Conservation (phyloP, 2,113 vertebrate species). For the Alligator sinensis region DNA sequence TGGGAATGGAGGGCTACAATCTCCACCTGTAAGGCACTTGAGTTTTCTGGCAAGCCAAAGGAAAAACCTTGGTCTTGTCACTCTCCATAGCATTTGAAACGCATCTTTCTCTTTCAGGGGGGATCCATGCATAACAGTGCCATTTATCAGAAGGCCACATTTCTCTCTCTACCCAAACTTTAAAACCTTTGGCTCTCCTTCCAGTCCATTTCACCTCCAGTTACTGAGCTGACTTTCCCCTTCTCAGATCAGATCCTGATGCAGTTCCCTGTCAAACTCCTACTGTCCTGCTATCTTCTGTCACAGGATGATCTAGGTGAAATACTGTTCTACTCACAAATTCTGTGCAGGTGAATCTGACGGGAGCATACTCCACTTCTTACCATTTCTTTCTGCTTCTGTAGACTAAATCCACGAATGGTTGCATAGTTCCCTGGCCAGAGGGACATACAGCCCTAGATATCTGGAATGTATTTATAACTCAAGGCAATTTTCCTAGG, state of each 20-base stretch:
- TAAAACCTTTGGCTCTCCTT: not conserved
- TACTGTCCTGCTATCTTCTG: not conserved
- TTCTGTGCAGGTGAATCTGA: not conserved
- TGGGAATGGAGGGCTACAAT: not conserved
- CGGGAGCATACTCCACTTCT: not conserved
- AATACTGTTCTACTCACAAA: not conserved
- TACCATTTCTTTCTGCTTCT: not conserved
- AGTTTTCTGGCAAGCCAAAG: not conserved
- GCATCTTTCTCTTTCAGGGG: not conserved
- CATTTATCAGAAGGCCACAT: not conserved
- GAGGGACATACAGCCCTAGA: no score
- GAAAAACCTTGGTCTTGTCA: not conserved
- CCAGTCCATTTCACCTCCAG: not conserved
- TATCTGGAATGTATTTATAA: not conserved
- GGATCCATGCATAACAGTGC: not conserved
- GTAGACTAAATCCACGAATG: not conserved
- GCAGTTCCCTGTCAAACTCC: not conserved
- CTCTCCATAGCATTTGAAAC: no score
- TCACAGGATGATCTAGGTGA: not conserved
- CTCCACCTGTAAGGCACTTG: not conserved
- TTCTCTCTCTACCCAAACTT: no score
- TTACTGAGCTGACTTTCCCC: not conserved
- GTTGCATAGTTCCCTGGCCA: not conserved
- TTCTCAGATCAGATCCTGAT: not conserved
- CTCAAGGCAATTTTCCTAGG: slow-evolving; percentile 14